Evolutionary conservation across 2,113 vertebrate genomes (phyloP).

Genomic region (Xiphophorus couchianus): DNA sequence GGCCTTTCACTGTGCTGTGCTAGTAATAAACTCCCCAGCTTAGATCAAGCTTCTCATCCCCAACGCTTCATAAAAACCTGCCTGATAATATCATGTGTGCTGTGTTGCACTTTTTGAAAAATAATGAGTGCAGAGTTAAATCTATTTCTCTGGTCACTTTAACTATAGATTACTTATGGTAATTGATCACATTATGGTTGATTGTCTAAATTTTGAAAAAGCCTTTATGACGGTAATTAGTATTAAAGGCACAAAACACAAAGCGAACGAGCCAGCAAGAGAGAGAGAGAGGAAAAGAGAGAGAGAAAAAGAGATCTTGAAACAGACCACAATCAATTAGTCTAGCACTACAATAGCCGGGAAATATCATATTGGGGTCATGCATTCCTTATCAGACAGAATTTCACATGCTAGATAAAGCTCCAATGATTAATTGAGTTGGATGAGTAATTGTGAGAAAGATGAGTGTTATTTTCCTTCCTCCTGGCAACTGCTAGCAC

Average conservation of each 20-base stretch:
- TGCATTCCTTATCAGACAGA: constrained; percentile 75
- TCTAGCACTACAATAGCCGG: constrained; percentile 72
- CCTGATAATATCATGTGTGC: constrained; percentile 14
- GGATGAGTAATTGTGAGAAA: constrained; percentile 70
- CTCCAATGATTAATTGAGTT: constrained; percentile 77
- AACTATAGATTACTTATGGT: not conserved
- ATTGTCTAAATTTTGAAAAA: constrained; percentile 13
- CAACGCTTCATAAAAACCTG: not conserved
- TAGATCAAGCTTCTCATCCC: not conserved
- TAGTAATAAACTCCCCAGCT: not conserved
- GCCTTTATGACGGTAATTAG: constrained; percentile 12
- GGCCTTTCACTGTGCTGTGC: not conserved
- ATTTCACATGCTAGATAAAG: constrained; percentile 80
- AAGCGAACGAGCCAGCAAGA: not conserved
- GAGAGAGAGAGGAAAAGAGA: not conserved
- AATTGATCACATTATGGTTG: not conserved
- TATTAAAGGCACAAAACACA: constrained; percentile 5
- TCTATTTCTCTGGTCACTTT: constrained; percentile 10
- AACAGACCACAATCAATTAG: constrained; percentile 73
- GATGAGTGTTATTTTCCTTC: constrained; percentile 73
- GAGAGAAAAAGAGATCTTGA: constrained; percentile 38
- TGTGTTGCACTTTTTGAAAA: constrained; percentile 19
- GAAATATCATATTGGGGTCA: constrained; percentile 79
- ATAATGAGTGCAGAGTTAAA: not conserved
- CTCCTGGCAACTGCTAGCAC: constrained; percentile 62